phyloP scores from a whole-genome alignment of 2,888 invertebrate genomes.

The Eilema griseolum region DNA sequence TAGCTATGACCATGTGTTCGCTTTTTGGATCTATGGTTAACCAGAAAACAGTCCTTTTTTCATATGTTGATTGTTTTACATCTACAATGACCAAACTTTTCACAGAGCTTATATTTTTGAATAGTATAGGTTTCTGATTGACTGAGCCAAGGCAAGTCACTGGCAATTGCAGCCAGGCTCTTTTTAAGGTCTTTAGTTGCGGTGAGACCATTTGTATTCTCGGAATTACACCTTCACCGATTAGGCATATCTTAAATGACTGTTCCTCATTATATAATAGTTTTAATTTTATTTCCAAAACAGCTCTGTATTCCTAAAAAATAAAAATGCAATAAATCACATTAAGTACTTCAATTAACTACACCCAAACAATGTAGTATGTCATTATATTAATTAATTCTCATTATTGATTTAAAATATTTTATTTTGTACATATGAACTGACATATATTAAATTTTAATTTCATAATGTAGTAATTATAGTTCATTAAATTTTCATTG shows the following conservation, averaged over 20 bases:
- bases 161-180: constrained; percentile 68
- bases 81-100: constrained; percentile 64
- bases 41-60: constrained; percentile 73
- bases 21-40: constrained; percentile 56
- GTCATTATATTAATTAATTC: too few species aligned
- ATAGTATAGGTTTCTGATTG: constrained; percentile 64
- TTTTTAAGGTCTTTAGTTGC: constrained; percentile 59
- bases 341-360: too few species aligned
- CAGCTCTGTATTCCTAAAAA: constrained; percentile 78
- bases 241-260: constrained; percentile 77
- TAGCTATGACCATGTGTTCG: constrained; percentile 56
- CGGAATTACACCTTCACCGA: constrained; percentile 81
- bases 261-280: constrained; percentile 74
- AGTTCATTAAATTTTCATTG: too few species aligned
- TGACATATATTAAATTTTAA: background rate
- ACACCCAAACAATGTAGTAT: too few species aligned
- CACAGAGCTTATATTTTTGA: constrained; percentile 74
- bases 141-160: constrained; percentile 79
- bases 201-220: constrained; percentile 72
- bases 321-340: background rate
- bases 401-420: too few species aligned
- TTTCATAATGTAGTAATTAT: background rate
- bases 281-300: constrained; percentile 78
- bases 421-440: background rate
- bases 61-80: constrained; percentile 58